Evolutionary conservation across 2,888 invertebrate genomes (phyloP), one percentile per base, ranked within the genome.

Genomic region (Drosophila austrosaltans): DNA sequence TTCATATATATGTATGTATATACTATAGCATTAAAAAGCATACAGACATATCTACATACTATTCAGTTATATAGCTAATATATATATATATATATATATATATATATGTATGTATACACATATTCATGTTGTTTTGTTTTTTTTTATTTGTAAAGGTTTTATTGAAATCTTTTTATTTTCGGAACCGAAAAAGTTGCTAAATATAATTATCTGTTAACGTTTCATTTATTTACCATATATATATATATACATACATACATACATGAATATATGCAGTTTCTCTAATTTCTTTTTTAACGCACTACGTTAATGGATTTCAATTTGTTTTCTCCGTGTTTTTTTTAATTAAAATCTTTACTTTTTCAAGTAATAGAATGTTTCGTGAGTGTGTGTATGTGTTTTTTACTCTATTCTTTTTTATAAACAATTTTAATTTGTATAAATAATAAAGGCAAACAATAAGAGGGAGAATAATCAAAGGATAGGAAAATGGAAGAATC

Each of bases 311-410:
- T 63, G 54, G 25, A 36, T 65, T 65, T 65, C 48, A 32, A 16
- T 32, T 32, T 10, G 30, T 44, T n/a, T 10, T 60, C n/a, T 28
- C 16, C 16, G 39, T 20, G 7, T 58, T 39, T 39, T 58, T 57
- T 39, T 39, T 57, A 16, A 22, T 57, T 39, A 81, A 81, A 81
- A 81, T 78, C 81, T 70, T 72, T 74, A 73, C 67, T 78, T 72
- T 68, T 39, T 73, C 76, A 79, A 81, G 72, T 81, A 71, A 65
- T 79, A 79, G 79, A 79, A 79, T 79, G 79, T 79, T 79, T 73
- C 67, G 79, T 79, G 76, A 75, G 69, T 77, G 66, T 62, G 12
- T 64, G 39, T 70, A n/a, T 59, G 65, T 61, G 57, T 71, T 66
- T 4, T 56, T 28, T 57, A 59, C 60, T 77, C 71, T 78, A 53